Evolutionary conservation across 2,888 invertebrate genomes (phyloP), one percentile per base, ranked within the genome.

Genomic region (Fragum fragum): DNA sequence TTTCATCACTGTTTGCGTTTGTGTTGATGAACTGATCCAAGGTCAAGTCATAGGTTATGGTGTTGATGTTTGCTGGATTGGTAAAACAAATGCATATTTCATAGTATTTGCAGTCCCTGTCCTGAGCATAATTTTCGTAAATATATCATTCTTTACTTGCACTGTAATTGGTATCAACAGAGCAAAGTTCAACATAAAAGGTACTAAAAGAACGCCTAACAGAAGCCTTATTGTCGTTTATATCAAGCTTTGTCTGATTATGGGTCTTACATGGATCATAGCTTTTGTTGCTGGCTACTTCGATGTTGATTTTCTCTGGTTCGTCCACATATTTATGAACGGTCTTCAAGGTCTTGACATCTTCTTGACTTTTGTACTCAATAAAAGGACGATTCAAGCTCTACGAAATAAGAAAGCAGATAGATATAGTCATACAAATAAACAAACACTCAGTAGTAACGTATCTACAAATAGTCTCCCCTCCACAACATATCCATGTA

Each of bases 11-110:
- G n/a, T 32, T 14, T 63, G 63, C n/a, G 63, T 29, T 7, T 63
- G 32, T 32, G n/a, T 63, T n/a, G 63, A 63, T 28, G 63, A 63
- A 29, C 3, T 63, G 36, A 36, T 63, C n/a, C 36, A 32, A 9
- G 32, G 32, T 36, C 32, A 32, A 6, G 3, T 36, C n/a, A 63
- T 63, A 9, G 63, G 63, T 21, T 63, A 63, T 63, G 63, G 63
- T 1, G 7, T 63, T n/a, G 63, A 28, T 36, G 36, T 63, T 36
- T 63, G 63, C 63, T 63, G 63, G 63, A 63, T 63, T n/a, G 63
- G 63, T 9, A 63, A 63, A n/a, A 16, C 23, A 7, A 6, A n/a
- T 63, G 63, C 63, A 36, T 63, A 63, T 32, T 28, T 23, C n/a
- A 36, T 63, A 14, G 36, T 32, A 2, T 63, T 63, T 32, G 63